phyloP scores from a whole-genome alignment of 2,888 invertebrate genomes.

The Drosophila tripunctata region DNA sequence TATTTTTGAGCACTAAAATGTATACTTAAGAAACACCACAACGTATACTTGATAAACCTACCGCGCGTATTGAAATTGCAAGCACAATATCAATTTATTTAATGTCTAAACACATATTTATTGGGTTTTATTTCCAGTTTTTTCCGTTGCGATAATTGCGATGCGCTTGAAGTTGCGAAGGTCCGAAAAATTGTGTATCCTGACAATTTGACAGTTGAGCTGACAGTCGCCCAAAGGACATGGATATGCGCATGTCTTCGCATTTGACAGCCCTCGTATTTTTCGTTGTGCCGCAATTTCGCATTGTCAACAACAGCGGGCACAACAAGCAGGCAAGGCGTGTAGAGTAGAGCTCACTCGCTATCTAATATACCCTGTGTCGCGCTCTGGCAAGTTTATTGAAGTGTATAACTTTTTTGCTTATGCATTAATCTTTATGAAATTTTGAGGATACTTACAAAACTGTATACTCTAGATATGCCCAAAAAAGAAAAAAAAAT shows the following conservation, averaged over 20 bases:
- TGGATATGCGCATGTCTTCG: slow-evolving; percentile 62
- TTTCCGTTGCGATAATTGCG: slow-evolving; percentile 17
- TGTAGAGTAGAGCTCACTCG: too few relatives aligned
- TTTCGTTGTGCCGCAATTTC: slow-evolving; percentile 42
- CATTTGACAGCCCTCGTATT: slow-evolving; percentile 59
- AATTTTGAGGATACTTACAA: too few relatives aligned
- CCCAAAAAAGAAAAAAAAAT: neutral
- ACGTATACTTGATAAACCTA: slow-evolving; percentile 16
- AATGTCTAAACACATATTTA: slow-evolving; percentile 44
- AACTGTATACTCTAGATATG: too few relatives aligned
- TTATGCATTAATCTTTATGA: too few relatives aligned
- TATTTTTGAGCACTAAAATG: too few relatives aligned
- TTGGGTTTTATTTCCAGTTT: slow-evolving; percentile 14
- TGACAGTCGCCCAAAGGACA: slow-evolving; percentile 49
- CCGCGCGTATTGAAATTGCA: slow-evolving; percentile 13
- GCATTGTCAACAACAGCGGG: slow-evolving; percentile 32
- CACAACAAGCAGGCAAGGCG: too few relatives aligned
- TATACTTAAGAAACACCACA: neutral
- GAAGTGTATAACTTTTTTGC: too few relatives aligned
- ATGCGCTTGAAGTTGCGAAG: slow-evolving; percentile 53
- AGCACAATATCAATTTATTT: slow-evolving; percentile 30
- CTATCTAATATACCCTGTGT: too few relatives aligned
- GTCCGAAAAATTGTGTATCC: slow-evolving; percentile 79
- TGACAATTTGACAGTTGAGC: slow-evolving; percentile 60
- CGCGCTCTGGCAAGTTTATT: too few relatives aligned